Base-by-base conservation (phyloP, 2,888 invertebrate species). In the Villa cingulata region DNA sequence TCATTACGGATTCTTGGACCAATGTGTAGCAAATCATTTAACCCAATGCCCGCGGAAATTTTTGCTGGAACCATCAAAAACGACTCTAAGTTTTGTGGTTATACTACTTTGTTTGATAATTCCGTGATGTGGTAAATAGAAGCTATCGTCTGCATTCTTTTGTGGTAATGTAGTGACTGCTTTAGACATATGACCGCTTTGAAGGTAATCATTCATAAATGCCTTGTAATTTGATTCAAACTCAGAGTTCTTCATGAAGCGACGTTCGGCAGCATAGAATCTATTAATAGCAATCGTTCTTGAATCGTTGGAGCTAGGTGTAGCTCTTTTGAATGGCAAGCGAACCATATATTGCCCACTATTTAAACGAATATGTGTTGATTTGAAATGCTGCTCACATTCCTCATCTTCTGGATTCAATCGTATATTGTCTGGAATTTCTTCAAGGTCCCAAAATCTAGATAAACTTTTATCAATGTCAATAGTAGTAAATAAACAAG, bases 1-100 rank as follows among this genome's bases (percentile, higher is more conserved):
- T 49, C 45, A 18, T 47, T 39, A 37, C 50, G 51, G 1, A 53
- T 37, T 14, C 12, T 46, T 27, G 48, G 29, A 17, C 51, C 49
- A 32, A 40, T 19, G 27, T 43, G 20, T 9, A 45, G 16, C 14
- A n/a, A 19, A 16, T 46, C 41, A 37, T 51, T 51, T 4, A 51
- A 23, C 2, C 32, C 41, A 17, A 46, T 10, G 12, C 46, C 43
- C 10, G 14, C 14, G 9, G 43, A 16, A 5, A 41, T 32, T 14
- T 20, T n/a, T n/a, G n/a, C n/a, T n/a, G n/a, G n/a, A n/a, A n/a
- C 34, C 48, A n/a, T n/a, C n/a, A n/a, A n/a, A n/a, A n/a, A n/a
- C n/a, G n/a, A n/a, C n/a, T n/a, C n/a, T n/a, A n/a, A n/a, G n/a
- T n/a, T n/a, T n/a, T n/a, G n/a, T n/a, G n/a, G n/a, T n/a, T n/a